These are phyloP conservation scores for Nomada lathburiana DNA, from an alignment of 2,888 invertebrate species.

Conservation along the genomic window DNA sequence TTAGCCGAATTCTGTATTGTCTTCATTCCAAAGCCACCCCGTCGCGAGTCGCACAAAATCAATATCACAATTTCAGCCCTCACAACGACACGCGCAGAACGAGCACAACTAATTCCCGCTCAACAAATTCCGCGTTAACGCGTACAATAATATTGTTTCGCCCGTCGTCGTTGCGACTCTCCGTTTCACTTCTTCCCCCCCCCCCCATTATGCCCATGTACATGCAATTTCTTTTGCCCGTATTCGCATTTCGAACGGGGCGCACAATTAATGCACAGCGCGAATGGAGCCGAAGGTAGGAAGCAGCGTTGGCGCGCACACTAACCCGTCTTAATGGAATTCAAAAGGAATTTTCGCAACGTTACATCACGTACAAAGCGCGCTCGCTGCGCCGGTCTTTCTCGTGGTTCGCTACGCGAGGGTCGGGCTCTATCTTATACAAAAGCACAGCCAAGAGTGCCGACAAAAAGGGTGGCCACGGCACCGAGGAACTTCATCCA, in stretches of 20 bases:
- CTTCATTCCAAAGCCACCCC: no score
- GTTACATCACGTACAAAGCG: constrained; percentile 28
- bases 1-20: no score
- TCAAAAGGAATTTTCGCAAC: constrained; percentile 47
- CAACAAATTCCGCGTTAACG: no score
- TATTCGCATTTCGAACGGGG: constrained; percentile 9
- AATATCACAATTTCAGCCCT: no score
- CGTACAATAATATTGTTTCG: no score
- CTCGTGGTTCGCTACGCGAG: constrained; percentile 46
- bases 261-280: constrained; percentile 7
- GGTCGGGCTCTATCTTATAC: constrained; percentile 47
- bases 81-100: no score
- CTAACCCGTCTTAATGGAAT: background rate
- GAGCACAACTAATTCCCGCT: no score
- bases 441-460: constrained; percentile 53
- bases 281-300: constrained; percentile 8
- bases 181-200: no score
- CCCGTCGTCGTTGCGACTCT: no score
- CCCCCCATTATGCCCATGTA: no score
- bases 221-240: background rate
- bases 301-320: background rate
- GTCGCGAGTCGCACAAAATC: no score
- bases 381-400: constrained; percentile 23
- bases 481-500: constrained; percentile 57
- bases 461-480: constrained; percentile 49